Evolutionary conservation across 2,797 vertebrate species (phyloP).

Genomic region (Apogon talboti): DNA sequence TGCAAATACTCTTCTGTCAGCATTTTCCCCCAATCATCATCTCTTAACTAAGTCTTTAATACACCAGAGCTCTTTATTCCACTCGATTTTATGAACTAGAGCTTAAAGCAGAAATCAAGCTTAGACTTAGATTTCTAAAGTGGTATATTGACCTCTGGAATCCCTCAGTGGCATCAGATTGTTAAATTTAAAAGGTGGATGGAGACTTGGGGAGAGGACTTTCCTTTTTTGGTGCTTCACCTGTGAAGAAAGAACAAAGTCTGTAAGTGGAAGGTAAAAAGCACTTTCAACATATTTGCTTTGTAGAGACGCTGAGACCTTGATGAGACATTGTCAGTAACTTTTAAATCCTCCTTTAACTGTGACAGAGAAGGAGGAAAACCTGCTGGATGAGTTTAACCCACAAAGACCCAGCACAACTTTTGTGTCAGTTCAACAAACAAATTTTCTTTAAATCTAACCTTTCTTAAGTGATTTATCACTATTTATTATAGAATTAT

Average conservation of each 20-base stretch:
- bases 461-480: too few species aligned
- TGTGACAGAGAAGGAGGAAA: constrained; percentile 1
- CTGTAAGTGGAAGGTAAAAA: constrained; percentile 34
- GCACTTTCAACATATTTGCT: constrained; percentile 5
- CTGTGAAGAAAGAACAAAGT: constrained; percentile 23
- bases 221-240: constrained; percentile 26
- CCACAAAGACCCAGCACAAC: too few species aligned
- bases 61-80: constrained; percentile 59
- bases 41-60: constrained; percentile 66
- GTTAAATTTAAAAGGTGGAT: constrained; percentile 49
- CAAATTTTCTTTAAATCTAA: too few species aligned
- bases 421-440: too few species aligned
- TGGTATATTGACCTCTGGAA: constrained; percentile 65
- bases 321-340: constrained; percentile 31
- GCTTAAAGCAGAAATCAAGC: constrained; percentile 66
- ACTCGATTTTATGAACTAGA: constrained; percentile 60
- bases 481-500: too few species aligned
- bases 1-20: constrained; percentile 41
- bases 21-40: constrained; percentile 56
- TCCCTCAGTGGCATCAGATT: constrained; percentile 65
- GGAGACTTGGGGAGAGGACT: constrained; percentile 41
- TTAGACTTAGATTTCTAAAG: constrained; percentile 64
- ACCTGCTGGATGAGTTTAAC: not conserved
- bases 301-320: constrained; percentile 14
- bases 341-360: constrained; percentile 56